Percentiles rank a stretch among this genome's conserved stretches.
Conservation (phyloP, 2,113 vertebrate species). For the Rhinoderma darwinii region DNA sequence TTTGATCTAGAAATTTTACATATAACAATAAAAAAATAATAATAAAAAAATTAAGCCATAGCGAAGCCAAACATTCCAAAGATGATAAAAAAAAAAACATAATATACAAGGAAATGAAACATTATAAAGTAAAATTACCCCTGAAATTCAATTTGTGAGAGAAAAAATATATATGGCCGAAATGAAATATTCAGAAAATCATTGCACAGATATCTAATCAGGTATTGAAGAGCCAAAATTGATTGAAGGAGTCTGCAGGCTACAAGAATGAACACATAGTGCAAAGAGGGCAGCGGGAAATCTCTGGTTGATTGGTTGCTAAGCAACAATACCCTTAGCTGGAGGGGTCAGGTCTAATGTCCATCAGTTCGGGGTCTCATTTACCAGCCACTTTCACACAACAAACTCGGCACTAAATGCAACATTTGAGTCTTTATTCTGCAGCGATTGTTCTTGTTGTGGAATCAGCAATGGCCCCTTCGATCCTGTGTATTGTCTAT, state of each 20-base stretch:
- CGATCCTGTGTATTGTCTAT: not conserved
- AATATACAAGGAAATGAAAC: not conserved
- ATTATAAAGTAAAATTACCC: not conserved
- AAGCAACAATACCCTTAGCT: conserved; percentile 39
- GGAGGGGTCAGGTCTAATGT: conserved; percentile 43
- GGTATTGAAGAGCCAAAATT: conserved; percentile 36
- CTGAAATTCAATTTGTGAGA: not conserved
- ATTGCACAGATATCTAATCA: conserved; percentile 32
- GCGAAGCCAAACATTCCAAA: not conserved
- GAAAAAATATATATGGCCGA: not conserved
- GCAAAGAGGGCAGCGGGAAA: not conserved
- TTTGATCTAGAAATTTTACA: not conserved
- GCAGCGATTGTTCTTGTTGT: not conserved
- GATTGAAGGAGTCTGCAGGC: conserved; percentile 46
- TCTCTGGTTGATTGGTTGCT: conserved; percentile 53
- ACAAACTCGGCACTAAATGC: conserved; percentile 11
- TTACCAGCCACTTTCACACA: conserved; percentile 43
- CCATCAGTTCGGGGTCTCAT: conserved; percentile 33
- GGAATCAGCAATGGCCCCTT: not conserved
- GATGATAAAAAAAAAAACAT: not conserved
- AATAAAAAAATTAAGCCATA: not conserved
- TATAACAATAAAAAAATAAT: not conserved
- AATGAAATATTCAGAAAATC: not conserved
- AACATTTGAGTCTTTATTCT: not conserved
- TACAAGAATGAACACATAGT: conserved; percentile 1